Conservation (phyloP, 2,888 invertebrate species). For the Leucophenga montana region DNA sequence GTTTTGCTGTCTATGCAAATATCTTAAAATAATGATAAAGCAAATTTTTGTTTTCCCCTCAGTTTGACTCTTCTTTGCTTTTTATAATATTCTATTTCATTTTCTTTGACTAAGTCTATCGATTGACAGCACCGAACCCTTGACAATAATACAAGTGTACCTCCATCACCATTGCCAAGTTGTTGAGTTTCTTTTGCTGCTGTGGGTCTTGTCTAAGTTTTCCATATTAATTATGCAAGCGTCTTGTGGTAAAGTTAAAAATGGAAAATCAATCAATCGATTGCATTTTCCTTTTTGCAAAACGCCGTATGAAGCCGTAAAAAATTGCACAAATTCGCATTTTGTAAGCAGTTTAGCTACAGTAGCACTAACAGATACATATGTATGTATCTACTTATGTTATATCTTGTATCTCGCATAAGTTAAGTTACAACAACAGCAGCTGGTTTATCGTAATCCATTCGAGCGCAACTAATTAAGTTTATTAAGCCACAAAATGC, state of each 20-base stretch:
- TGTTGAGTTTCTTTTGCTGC: background rate
- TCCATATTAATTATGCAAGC: constrained; percentile 16
- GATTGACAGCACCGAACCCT: constrained; percentile 1
- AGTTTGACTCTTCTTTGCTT: background rate
- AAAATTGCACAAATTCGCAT: no score
- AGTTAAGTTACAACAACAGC: no score
- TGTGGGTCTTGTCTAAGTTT: background rate
- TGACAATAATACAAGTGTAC: background rate
- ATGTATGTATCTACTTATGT: no score
- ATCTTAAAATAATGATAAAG: background rate
- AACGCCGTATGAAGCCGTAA: constrained; percentile 6
- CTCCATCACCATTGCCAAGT: background rate
- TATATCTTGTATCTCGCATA: no score
- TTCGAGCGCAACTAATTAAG: no score
- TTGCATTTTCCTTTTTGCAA: background rate
- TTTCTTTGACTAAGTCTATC: background rate
- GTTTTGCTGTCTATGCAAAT: background rate
- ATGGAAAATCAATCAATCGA: constrained; percentile 20
- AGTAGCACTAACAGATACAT: no score
- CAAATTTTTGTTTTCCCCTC: no score
- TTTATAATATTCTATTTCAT: background rate
- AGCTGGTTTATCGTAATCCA: no score
- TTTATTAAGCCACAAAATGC: no score
- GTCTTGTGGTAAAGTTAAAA: constrained; percentile 6
- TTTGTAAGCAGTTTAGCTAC: no score